Evolutionary conservation across 2,113 vertebrate species (phyloP).

Genomic region (Aegithalos caudatus): DNA sequence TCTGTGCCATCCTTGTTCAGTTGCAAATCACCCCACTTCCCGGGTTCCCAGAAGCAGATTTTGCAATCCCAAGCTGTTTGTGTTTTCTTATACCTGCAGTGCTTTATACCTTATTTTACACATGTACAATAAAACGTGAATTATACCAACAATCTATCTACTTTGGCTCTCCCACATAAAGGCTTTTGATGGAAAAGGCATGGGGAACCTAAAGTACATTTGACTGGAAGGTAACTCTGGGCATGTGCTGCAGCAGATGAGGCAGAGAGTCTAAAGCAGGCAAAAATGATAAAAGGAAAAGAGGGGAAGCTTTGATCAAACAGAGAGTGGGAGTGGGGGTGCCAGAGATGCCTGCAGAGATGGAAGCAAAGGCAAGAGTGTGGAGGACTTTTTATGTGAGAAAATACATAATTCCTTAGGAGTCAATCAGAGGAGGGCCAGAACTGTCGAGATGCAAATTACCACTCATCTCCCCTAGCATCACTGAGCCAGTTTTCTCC

Average conservation of each 20-base stretch:
- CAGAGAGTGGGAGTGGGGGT: not conserved
- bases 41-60: too few species aligned
- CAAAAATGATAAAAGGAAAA: slow-evolving; percentile 33
- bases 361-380: not conserved
- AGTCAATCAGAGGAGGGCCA: slow-evolving; percentile 18
- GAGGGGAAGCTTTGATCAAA: slow-evolving; percentile 40
- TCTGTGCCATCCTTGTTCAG: too few species aligned
- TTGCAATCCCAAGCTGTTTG: too few species aligned
- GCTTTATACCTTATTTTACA: too few species aligned
- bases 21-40: too few species aligned
- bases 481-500: not conserved
- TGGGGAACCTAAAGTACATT: accelerated
- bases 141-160: too few species aligned
- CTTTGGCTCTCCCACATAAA: not conserved
- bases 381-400: not conserved
- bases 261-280: not conserved
- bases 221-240: not conserved
- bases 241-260: not conserved
- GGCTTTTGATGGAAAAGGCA: not conserved
- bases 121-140: too few species aligned
- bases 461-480: not conserved
- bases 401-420: slow-evolving; percentile 22
- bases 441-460: not conserved
- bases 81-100: too few species aligned
- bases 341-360: slow-evolving; percentile 26